A percentile compares a stretch with the other conserved stretches of the same genome.
These are phyloP conservation scores for Apis mellifera DNA, from an alignment of 1,140 invertebrate genomes.

Conservation along the genomic window DNA sequence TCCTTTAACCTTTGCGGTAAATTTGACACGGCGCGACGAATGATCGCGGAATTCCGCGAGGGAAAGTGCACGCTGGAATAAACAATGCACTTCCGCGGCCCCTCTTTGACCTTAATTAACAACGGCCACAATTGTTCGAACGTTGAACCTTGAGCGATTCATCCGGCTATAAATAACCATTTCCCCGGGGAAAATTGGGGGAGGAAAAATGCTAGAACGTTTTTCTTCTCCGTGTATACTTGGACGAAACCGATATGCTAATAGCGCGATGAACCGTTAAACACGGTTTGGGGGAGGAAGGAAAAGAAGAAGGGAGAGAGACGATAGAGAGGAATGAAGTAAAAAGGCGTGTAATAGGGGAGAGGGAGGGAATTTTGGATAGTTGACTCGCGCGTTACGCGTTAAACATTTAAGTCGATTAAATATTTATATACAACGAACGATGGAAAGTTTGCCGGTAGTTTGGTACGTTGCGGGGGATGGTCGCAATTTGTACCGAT, in stretches of 20 bases:
- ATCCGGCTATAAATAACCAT: background rate
- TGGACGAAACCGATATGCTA: background rate
- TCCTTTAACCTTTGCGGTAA: background rate
- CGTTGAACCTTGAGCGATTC: constrained; percentile 3
- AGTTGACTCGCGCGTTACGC: background rate
- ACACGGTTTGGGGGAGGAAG: too few species aligned
- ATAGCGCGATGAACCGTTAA: background rate
- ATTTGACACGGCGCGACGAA: background rate
- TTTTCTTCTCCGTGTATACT: background rate
- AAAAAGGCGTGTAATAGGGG: background rate
- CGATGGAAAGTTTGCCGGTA: constrained; percentile 32
- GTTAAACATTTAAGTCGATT: constrained; percentile 33
- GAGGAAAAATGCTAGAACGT: background rate
- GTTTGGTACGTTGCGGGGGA: constrained; percentile 8
- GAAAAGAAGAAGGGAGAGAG: too few species aligned
- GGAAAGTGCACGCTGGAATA: constrained; percentile 1
- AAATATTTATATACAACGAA: constrained; percentile 42
- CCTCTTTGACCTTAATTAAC: constrained; percentile 2
- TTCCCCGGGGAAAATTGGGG: too few species aligned
- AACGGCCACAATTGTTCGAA: background rate
- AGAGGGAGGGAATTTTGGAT: background rate
- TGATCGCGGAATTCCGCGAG: background rate
- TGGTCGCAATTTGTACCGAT: constrained; percentile 35
- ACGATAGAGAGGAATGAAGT: background rate
- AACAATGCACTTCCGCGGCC: background rate